phyloP scores from a whole-genome alignment of 2,888 invertebrate genomes.

The Galerucella nymphaeae region DNA sequence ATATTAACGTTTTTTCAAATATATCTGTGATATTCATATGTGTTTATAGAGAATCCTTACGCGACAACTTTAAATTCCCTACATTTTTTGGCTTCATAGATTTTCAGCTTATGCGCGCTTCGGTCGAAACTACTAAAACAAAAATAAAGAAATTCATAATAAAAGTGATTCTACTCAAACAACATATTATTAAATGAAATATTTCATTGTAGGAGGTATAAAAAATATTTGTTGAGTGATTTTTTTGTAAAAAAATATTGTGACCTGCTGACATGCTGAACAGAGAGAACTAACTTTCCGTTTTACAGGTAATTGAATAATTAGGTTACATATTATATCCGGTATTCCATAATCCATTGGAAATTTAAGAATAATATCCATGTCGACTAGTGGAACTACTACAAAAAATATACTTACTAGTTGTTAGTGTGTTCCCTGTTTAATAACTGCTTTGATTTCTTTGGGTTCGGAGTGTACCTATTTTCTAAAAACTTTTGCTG shows the following conservation, averaged over 20 bases:
- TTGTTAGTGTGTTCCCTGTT: too few relatives aligned
- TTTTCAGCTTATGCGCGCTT: conserved; percentile 36
- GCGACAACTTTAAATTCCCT: conserved; percentile 35
- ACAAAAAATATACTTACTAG: too few relatives aligned
- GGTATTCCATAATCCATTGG: too few relatives aligned
- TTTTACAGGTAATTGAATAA: neutral
- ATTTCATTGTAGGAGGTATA: neutral
- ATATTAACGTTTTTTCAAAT: neutral
- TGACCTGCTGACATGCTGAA: neutral
- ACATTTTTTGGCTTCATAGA: conserved; percentile 40
- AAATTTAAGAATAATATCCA: too few relatives aligned
- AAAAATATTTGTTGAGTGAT: neutral
- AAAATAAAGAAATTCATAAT: conserved; percentile 31
- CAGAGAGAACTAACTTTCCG: neutral
- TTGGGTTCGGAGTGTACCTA: too few relatives aligned
- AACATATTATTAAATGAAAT: neutral
- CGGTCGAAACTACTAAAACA: conserved; percentile 20
- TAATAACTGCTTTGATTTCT: too few relatives aligned
- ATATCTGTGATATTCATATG: conserved; percentile 23
- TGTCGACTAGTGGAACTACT: too few relatives aligned
- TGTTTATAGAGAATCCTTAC: conserved; percentile 40
- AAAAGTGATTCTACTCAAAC: conserved; percentile 21
- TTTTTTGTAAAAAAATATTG: neutral
- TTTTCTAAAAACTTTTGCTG: too few relatives aligned
- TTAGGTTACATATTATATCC: neutral